Conservation (phyloP, 2,888 invertebrate species). For the Alentia gelatinosa region DNA sequence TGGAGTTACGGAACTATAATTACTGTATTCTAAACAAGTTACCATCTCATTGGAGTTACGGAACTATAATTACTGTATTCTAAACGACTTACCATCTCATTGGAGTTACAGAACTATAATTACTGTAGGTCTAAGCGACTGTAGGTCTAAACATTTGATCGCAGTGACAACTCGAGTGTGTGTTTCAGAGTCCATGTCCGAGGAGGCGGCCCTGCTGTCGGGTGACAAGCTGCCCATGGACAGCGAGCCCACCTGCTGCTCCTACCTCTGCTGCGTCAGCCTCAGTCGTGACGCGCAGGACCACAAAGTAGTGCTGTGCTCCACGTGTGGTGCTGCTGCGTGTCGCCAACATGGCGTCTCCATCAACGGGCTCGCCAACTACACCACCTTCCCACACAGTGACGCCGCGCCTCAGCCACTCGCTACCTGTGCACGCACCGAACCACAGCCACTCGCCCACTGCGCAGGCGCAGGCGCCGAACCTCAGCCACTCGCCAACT, state of each 20-base stretch:
- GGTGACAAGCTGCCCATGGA: neutral
- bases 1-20: too few species aligned
- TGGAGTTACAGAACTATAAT: too few species aligned
- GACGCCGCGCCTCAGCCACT: neutral
- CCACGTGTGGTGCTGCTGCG: neutral
- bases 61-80: too few species aligned
- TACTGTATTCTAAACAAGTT: too few species aligned
- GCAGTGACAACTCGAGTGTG: too few species aligned
- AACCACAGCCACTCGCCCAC: neutral
- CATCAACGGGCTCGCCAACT: neutral
- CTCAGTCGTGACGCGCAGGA: slow-evolving; percentile 5
- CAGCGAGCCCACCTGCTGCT: neutral
- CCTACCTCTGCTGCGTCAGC: slow-evolving; percentile 25
- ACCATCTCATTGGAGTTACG: too few species aligned
- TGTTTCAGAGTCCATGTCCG: neutral
- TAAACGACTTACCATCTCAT: too few species aligned
- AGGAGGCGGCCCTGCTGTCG: neutral
- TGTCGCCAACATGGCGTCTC: neutral
- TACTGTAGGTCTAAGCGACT: too few species aligned
- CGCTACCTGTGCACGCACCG: neutral
- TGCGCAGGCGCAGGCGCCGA: neutral
- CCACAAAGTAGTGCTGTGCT: slow-evolving; percentile 26
- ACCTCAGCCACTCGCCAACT: neutral
- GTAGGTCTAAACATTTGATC: too few species aligned
- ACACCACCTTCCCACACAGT: neutral